A percentile compares a stretch with the other conserved stretches of the same genome.
phyloP scores from a whole-genome alignment of 2,888 invertebrate genomes.

The Hypolimnas misippus region DNA sequence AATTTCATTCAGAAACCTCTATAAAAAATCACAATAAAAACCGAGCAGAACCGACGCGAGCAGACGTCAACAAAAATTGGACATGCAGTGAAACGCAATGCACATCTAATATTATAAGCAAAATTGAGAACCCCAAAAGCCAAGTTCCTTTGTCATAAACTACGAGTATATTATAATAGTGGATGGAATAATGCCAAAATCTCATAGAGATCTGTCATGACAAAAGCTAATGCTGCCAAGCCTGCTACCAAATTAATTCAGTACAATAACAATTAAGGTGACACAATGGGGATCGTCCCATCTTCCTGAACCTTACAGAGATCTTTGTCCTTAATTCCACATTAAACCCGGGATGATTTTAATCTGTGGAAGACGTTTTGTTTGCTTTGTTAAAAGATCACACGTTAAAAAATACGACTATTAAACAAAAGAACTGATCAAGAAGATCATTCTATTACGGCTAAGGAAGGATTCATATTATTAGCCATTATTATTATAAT shows the following conservation, averaged over 20 bases:
- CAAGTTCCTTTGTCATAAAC: neutral
- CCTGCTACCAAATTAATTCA: conserved; percentile 47
- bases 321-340: conserved; percentile 43
- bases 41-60: no score
- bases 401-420: conserved; percentile 12
- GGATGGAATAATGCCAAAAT: conserved; percentile 25
- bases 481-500: no score
- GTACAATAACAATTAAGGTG: conserved; percentile 55
- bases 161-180: conserved; percentile 12
- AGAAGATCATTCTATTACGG: no score
- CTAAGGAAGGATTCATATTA: neutral
- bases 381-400: conserved; percentile 28
- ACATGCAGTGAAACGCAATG: no score
- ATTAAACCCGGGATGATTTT: conserved; percentile 44
- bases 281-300: conserved; percentile 41
- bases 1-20: no score
- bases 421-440: conserved; percentile 20
- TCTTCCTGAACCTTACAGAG: conserved; percentile 37
- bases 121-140: neutral
- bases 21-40: no score
- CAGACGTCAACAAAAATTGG: no score
- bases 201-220: conserved; percentile 37
- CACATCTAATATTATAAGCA: neutral
- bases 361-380: conserved; percentile 39
- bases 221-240: conserved; percentile 41